These are phyloP conservation scores for Hedya salicella DNA, from an alignment of 2,888 invertebrate genomes.

Conservation along the genomic window DNA sequence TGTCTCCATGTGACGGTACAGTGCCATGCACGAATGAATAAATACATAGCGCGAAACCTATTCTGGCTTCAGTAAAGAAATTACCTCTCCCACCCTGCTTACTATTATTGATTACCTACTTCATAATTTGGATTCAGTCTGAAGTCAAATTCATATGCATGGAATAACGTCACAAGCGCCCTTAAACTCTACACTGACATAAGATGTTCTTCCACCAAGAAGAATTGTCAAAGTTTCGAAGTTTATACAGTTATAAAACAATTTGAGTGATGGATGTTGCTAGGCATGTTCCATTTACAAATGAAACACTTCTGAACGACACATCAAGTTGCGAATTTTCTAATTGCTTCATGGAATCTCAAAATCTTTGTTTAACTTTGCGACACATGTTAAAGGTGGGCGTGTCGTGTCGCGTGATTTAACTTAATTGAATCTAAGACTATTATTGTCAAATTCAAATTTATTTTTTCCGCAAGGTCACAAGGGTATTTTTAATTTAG, in stretches of 20 bases:
- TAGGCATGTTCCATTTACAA: constrained; percentile 31
- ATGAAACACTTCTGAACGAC: constrained; percentile 15
- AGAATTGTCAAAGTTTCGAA: constrained; percentile 29
- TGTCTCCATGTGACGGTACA: no score
- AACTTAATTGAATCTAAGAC: background rate
- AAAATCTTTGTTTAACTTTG: constrained; percentile 7
- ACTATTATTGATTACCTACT: constrained; percentile 41
- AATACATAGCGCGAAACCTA: no score
- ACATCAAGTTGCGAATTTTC: constrained; percentile 12
- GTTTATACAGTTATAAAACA: constrained; percentile 34
- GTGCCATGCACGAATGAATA: no score
- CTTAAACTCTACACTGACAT: background rate
- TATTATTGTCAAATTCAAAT: no score
- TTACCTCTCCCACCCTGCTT: background rate
- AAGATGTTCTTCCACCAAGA: background rate
- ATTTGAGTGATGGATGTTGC: constrained; percentile 42
- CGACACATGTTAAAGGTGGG: background rate
- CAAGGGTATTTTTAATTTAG: no score
- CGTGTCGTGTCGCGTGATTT: background rate
- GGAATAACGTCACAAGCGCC: background rate
- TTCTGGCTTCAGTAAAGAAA: no score
- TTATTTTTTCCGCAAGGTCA: no score
- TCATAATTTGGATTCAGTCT: constrained; percentile 7
- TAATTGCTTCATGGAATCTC: constrained; percentile 16
- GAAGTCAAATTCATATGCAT: background rate